phyloP scores from a whole-genome alignment of 2,888 invertebrate species.

The Xylocampa areola region DNA sequence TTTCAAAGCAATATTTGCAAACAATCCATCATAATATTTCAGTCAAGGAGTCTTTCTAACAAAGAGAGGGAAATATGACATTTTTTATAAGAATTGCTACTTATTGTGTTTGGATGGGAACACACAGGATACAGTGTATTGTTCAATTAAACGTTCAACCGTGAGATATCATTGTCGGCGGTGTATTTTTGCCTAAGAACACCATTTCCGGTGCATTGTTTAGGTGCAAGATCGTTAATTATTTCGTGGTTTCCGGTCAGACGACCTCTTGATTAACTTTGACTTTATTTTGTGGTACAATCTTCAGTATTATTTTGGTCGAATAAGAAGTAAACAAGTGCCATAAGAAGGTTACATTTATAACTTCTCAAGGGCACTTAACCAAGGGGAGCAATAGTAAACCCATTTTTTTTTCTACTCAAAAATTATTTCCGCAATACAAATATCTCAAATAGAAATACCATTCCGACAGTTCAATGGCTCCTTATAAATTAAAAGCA shows the following conservation, averaged over 20 bases:
- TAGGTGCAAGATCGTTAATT: constrained; percentile 51
- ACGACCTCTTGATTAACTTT: constrained; percentile 41
- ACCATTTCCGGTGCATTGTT: constrained; percentile 66
- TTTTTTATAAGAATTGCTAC: constrained; percentile 28
- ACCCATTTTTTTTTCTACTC: too few species aligned
- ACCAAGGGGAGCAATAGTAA: too few species aligned
- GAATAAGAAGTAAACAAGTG: neutral
- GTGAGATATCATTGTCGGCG: constrained; percentile 72
- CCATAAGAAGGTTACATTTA: constrained; percentile 2
- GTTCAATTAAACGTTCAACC: constrained; percentile 61
- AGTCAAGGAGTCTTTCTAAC: constrained; percentile 21
- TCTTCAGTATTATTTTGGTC: constrained; percentile 14
- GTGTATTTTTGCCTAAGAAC: constrained; percentile 52
- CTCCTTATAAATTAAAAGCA: constrained; percentile 13
- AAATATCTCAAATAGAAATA: constrained; percentile 14
- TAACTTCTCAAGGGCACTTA: too few species aligned
- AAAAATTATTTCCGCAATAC: too few species aligned
- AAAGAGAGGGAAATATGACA: constrained; percentile 9
- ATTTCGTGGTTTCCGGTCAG: constrained; percentile 45
- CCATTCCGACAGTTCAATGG: constrained; percentile 17
- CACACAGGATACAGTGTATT: constrained; percentile 66
- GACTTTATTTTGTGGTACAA: constrained; percentile 27
- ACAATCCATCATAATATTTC: constrained; percentile 2
- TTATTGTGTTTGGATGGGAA: constrained; percentile 55
- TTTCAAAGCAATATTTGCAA: neutral